A percentile compares a stretch with the other conserved stretches of the same genome.
These are phyloP conservation scores for Musca vetustissima DNA, from an alignment of 1,140 invertebrate genomes.

Conservation along the genomic window DNA sequence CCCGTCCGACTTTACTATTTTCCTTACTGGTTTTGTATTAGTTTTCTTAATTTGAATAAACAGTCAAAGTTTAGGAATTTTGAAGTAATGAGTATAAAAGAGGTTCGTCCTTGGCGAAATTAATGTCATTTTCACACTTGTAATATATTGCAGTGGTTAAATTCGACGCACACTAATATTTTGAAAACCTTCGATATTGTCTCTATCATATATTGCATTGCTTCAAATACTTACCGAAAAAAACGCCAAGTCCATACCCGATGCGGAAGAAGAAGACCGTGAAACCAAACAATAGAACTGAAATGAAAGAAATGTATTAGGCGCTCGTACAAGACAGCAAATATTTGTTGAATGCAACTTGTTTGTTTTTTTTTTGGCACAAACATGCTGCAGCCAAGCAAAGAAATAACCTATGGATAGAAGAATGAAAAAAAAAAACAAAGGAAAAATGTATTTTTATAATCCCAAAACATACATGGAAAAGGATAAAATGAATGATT, in stretches of 20 bases:
- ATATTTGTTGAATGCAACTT: conserved; percentile 16
- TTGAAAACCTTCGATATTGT: not conserved
- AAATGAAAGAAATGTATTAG: not conserved
- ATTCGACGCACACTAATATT: not conserved
- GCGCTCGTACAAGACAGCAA: conserved; percentile 15
- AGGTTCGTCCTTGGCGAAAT: too few species aligned
- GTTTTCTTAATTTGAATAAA: too few species aligned
- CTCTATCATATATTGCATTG: not conserved
- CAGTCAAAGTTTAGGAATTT: too few species aligned
- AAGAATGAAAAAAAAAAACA: not conserved
- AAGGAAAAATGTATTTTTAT: not conserved
- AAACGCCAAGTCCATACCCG: not conserved
- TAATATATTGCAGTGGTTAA: too few species aligned
- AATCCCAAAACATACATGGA: not conserved
- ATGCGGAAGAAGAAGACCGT: not conserved
- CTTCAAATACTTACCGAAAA: too few species aligned
- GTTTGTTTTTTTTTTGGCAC: too few species aligned
- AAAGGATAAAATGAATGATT: not conserved
- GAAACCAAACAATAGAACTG: not conserved
- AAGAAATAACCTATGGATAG: not conserved
- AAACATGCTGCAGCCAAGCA: not conserved
- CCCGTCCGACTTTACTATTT: too few species aligned
- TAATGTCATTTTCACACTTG: too few species aligned
- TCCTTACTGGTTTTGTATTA: too few species aligned
- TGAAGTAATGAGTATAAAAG: too few species aligned